Percentiles rank a stretch among this genome's conserved stretches.
Evolutionary conservation across 2,113 vertebrate genomes (phyloP).

Genomic region (Castor canadensis): DNA sequence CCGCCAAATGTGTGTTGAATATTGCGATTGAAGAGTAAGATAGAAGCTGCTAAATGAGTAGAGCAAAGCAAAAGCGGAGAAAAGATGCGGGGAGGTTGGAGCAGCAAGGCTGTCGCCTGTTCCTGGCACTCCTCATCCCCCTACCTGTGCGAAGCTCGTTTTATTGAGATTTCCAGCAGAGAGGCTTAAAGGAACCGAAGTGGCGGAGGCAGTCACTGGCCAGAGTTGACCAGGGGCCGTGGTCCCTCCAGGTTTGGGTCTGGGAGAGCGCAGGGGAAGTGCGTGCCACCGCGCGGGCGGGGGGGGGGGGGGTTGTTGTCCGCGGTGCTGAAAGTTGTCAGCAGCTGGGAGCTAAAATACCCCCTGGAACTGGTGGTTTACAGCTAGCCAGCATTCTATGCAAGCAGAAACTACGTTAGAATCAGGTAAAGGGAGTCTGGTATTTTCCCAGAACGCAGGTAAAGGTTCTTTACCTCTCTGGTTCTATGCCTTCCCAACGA

Average conservation of each 20-base stretch:
- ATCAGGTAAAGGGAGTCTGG: background rate
- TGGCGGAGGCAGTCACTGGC: background rate
- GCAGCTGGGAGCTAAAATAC: background rate
- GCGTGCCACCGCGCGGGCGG: rapidly evolving
- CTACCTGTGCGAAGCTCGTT: background rate
- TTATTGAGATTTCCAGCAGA: background rate
- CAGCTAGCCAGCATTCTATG: background rate
- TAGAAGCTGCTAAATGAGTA: background rate
- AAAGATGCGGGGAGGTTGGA: background rate
- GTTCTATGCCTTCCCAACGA: background rate
- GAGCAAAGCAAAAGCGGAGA: background rate
- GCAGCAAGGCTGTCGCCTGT: background rate
- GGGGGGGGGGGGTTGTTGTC: slow-evolving; percentile 29
- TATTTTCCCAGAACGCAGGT: background rate
- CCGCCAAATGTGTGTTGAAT: background rate
- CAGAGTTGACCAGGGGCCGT: background rate
- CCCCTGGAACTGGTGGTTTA: background rate
- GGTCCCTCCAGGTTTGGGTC: background rate
- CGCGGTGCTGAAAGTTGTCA: slow-evolving; percentile 73
- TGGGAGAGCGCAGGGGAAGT: rapidly evolving
- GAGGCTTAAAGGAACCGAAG: background rate
- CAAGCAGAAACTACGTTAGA: background rate
- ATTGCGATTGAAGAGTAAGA: background rate
- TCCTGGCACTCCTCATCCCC: background rate
- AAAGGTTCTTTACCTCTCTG: background rate